Conservation (phyloP, 2,113 vertebrate genomes). For the Tetrao urogallus region DNA sequence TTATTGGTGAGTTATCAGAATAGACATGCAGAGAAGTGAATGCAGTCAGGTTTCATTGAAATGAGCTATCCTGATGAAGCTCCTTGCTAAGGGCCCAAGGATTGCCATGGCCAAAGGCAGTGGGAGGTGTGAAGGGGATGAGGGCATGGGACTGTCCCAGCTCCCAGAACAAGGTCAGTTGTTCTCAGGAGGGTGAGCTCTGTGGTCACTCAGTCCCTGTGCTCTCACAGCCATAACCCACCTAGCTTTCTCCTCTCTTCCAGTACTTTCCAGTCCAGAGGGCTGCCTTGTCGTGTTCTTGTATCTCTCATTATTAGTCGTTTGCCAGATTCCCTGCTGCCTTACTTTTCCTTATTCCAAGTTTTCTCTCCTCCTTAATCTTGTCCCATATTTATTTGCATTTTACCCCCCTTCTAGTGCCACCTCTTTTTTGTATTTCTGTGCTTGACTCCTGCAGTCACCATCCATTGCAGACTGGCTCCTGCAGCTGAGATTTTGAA, state of each 20-base stretch:
- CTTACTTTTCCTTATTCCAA: neutral
- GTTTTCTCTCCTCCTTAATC: neutral
- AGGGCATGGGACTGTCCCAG: neutral
- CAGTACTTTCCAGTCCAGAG: neutral
- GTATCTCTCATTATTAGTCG: neutral
- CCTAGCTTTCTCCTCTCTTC: neutral
- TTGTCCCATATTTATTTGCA: neutral
- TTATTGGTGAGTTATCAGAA: neutral
- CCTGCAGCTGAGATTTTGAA: neutral
- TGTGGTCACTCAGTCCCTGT: neutral
- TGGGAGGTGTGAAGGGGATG: neutral
- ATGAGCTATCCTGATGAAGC: neutral
- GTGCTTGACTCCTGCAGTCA: neutral
- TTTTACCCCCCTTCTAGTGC: neutral
- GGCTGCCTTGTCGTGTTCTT: neutral
- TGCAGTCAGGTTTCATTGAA: neutral
- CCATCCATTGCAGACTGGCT: neutral
- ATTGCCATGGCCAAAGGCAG: neutral
- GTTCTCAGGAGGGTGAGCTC: neutral
- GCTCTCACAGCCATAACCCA: neutral
- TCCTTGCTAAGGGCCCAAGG: neutral
- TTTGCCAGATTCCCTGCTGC: neutral
- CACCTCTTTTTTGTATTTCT: rapidly evolving
- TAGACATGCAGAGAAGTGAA: neutral
- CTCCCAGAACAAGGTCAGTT: neutral